Base-by-base conservation (phyloP, 2,888 invertebrate genomes). In the Dicranocentrus wangi region DNA sequence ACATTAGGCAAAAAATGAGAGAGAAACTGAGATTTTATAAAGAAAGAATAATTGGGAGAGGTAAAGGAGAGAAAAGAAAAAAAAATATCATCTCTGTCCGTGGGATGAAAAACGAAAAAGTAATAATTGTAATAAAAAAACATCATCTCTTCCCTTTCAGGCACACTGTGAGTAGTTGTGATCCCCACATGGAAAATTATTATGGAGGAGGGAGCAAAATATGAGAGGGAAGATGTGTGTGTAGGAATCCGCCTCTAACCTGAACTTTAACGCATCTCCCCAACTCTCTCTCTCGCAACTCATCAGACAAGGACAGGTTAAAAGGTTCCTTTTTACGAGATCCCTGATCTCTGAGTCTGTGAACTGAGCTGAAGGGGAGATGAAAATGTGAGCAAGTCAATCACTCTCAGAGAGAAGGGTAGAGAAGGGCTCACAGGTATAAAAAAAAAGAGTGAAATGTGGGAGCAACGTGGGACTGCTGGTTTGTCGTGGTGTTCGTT, bases 271-370 rank as follows among this genome's bases (percentile, higher is more conserved):
- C 3, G 8, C 23, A 21, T 23, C 23, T 55, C 55, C 21, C 55
- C 21, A 25, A 5, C 42, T 68, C 68, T 60, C 28, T 23, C 61
- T 19, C 39, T 65, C 32, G 63, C 43, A 39, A n/a, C 47, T 47
- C 25, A 76, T 76, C 61, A 27, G 63, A 19, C 78, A 78, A 70
- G 78, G 63, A 19, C 78, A 78, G 78, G 78, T 78, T 78, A 63
- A 7, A 23, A 39, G 63, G 42, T n/a, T 13, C 42, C 60, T 60
- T 60, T 10, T 60, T 32, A 1, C 32, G 3, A 3, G 23, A 8
- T 17, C 17, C 51, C 2, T 17, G n/a, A 13, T 51, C 15, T 32
- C 8, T 32, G 32, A 8, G 25, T 47, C 7, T 5, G 47, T 7
- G 15, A 47, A 47, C 47, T 47, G 15, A 47, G 15, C 47, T 47